Evolutionary conservation across 1,140 invertebrate species (phyloP).

Genomic region (Diorhabda elongata): DNA sequence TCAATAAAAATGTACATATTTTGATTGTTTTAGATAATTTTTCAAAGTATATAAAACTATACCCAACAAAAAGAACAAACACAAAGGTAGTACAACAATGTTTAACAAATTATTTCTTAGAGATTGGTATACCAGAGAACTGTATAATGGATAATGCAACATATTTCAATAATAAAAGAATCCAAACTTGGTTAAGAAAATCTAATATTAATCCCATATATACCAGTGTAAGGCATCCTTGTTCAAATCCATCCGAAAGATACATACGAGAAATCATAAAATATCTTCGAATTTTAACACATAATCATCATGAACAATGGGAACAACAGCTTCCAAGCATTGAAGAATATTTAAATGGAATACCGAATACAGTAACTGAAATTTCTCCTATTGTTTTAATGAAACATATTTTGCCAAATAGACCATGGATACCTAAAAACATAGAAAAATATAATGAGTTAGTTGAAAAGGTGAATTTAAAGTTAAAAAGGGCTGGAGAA

Average conservation of each 20-base stretch:
- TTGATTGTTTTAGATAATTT: conserved; percentile 4
- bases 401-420: not conserved
- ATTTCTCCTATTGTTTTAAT: not conserved
- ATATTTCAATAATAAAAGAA: conserved; percentile 11
- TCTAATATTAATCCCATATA: not conserved
- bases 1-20: conserved; percentile 6
- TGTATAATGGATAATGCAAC: conserved; percentile 12
- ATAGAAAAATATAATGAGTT: too few relatives aligned
- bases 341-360: conserved; percentile 5
- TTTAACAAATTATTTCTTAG: conserved; percentile 7
- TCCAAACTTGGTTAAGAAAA: not conserved
- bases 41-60: conserved; percentile 9
- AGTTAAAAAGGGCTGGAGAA: too few relatives aligned
- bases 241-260: conserved; percentile 8
- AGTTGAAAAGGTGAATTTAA: too few relatives aligned
- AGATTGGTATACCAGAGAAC: conserved; percentile 8
- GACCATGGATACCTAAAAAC: conserved; percentile 1
- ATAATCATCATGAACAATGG: conserved; percentile 7
- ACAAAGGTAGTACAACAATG: not conserved
- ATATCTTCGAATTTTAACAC: conserved; percentile 5
- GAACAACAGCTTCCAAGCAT: not conserved
- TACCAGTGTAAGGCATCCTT: conserved; percentile 10
- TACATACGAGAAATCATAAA: conserved; percentile 11
- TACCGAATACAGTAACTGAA: conserved; percentile 8
- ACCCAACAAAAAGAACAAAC: conserved; percentile 4